Percentiles rank a stretch among this genome's conserved stretches.
Evolutionary conservation across 2,888 invertebrate genomes (phyloP).

Genomic region (Sesamia inferens): DNA sequence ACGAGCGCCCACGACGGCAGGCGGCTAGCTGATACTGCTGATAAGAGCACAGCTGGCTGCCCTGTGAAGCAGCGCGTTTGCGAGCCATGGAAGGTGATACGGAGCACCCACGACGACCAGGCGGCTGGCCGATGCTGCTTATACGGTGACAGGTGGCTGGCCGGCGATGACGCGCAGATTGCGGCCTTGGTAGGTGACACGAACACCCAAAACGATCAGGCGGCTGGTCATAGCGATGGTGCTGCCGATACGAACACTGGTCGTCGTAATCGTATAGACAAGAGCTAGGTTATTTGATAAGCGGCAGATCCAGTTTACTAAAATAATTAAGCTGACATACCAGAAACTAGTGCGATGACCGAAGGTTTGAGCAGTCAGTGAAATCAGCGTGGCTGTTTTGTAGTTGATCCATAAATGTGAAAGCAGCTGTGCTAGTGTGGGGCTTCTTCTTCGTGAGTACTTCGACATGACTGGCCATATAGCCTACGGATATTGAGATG

Average conservation of each 20-base stretch:
- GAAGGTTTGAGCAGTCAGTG: conserved; percentile 23
- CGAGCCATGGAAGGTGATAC: neutral
- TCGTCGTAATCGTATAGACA: conserved; percentile 11
- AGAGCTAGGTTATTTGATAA: neutral
- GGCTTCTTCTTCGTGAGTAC: no score
- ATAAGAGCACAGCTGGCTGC: neutral
- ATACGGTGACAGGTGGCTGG: no score
- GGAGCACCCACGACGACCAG: no score
- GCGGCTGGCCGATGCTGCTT: no score
- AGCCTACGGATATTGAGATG: neutral
- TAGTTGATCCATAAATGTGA: neutral
- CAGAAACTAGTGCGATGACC: conserved; percentile 10
- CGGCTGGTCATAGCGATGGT: no score
- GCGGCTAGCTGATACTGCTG: neutral
- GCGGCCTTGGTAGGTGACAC: no score
- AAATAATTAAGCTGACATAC: conserved; percentile 20
- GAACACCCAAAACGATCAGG: no score
- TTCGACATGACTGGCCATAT: conserved; percentile 10
- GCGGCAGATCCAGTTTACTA: conserved; percentile 2
- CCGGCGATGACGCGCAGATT: no score
- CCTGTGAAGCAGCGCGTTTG: neutral
- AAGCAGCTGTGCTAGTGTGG: neutral
- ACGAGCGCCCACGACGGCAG: neutral
- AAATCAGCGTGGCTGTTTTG: conserved; percentile 6
- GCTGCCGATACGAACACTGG: no score